phyloP scores from a whole-genome alignment of 2,888 invertebrate species.

The Eugnorisma glareosa region DNA sequence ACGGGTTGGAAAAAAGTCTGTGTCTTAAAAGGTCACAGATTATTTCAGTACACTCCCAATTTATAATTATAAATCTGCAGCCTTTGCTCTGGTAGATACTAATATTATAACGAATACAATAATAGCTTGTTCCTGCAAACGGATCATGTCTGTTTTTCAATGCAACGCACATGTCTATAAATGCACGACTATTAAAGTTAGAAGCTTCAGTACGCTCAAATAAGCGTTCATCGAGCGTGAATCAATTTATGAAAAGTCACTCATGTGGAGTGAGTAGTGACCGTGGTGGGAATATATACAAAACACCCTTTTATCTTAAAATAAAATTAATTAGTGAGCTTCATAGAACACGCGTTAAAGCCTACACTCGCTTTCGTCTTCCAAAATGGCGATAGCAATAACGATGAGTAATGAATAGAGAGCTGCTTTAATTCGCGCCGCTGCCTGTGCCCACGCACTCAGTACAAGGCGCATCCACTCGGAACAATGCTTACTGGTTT shows the following conservation, averaged over 20 bases:
- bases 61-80: neutral
- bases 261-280: slow-evolving; percentile 77
- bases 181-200: slow-evolving; percentile 71
- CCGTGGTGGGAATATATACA: slow-evolving; percentile 78
- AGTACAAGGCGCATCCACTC: slow-evolving; percentile 88
- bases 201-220: slow-evolving; percentile 78
- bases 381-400: slow-evolving; percentile 89
- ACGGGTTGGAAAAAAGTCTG: too few relatives aligned
- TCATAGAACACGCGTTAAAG: slow-evolving; percentile 73
- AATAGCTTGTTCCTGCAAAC: slow-evolving; percentile 7
- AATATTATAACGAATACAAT: neutral
- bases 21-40: slow-evolving; percentile 31
- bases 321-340: slow-evolving; percentile 74
- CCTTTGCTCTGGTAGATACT: neutral
- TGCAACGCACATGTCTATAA: slow-evolving; percentile 47
- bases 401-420: slow-evolving; percentile 91
- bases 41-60: slow-evolving; percentile 23
- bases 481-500: slow-evolving; percentile 90
- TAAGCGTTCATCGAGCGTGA: slow-evolving; percentile 81
- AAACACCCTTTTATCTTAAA: slow-evolving; percentile 76
- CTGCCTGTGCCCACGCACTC: slow-evolving; percentile 86
- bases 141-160: slow-evolving; percentile 7
- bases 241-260: slow-evolving; percentile 78
- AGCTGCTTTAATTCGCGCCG: slow-evolving; percentile 89
- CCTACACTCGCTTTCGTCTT: slow-evolving; percentile 89